These are phyloP conservation scores for Drosophila yakuba DNA, from an alignment of 1,140 invertebrate species.

Conservation along the genomic window DNA sequence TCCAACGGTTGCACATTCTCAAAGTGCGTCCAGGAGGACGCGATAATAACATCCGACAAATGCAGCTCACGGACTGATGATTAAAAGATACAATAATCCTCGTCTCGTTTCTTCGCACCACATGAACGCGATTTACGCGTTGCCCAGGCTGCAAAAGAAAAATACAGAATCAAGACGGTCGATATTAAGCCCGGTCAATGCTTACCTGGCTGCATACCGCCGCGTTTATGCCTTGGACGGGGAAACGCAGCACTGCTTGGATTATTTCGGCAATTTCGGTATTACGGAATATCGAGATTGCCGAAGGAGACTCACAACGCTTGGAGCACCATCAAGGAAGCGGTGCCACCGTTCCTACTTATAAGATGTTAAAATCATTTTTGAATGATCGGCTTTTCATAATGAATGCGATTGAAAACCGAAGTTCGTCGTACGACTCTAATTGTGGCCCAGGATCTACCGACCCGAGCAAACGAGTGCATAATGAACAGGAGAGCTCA, in stretches of 20 bases:
- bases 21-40: no score
- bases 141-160: neutral
- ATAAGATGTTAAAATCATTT: neutral
- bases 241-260: neutral
- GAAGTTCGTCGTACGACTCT: neutral
- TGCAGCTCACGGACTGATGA: no score
- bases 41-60: no score
- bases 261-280: no score
- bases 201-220: neutral
- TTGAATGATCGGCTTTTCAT: neutral
- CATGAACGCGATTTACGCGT: no score
- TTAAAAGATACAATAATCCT: no score
- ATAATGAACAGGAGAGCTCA: no score
- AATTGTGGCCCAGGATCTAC: neutral
- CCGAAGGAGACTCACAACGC: constrained; percentile 1
- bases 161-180: no score
- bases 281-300: no score
- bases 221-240: neutral
- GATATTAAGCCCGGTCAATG: no score
- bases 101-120: no score
- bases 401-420: neutral
- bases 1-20: no score
- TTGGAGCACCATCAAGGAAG: constrained; percentile 6
- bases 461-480: neutral
- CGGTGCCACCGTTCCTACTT: neutral